Percentiles rank a stretch among this genome's conserved stretches.
These are phyloP conservation scores for Etheostoma cragini DNA, from an alignment of 2,113 vertebrate genomes.

Conservation along the genomic window DNA sequence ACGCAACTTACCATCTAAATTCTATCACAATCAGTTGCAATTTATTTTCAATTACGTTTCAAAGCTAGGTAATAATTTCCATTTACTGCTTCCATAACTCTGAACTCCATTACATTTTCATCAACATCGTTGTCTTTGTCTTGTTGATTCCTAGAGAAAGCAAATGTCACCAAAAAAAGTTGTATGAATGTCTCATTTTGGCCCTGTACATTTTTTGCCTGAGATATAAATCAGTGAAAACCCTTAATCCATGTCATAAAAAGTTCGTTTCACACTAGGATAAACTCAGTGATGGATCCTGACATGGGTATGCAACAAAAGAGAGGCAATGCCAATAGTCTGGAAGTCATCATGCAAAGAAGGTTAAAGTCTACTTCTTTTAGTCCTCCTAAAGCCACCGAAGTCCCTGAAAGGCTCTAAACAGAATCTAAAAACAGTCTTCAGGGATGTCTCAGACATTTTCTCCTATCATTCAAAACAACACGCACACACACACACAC, in stretches of 20 bases:
- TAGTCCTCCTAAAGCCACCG: constrained; percentile 53
- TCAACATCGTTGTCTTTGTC: background rate
- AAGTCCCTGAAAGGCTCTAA: constrained; percentile 52
- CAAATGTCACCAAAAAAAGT: constrained; percentile 19
- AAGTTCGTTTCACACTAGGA: constrained; percentile 45
- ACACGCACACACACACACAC: background rate
- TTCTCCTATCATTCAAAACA: constrained; percentile 19
- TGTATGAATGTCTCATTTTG: constrained; percentile 11
- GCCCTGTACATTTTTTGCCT: constrained; percentile 7
- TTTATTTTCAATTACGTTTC: background rate
- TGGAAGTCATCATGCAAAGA: constrained; percentile 75
- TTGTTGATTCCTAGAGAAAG: background rate
- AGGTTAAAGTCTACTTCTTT: constrained; percentile 31
- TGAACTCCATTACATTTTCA: background rate
- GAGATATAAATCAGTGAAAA: constrained; percentile 57
- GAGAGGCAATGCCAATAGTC: constrained; percentile 47
- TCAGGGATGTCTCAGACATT: constrained; percentile 36
- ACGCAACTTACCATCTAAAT: background rate
- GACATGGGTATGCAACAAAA: constrained; percentile 45
- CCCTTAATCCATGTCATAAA: constrained; percentile 54
- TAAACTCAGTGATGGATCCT: constrained; percentile 43
- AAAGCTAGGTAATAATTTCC: too few relatives aligned
- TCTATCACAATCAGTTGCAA: background rate
- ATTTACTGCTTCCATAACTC: background rate
- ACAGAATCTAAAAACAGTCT: constrained; percentile 57